Evolutionary conservation across 2,888 invertebrate species (phyloP).

Genomic region (Gymnoscelis rufifasciata): DNA sequence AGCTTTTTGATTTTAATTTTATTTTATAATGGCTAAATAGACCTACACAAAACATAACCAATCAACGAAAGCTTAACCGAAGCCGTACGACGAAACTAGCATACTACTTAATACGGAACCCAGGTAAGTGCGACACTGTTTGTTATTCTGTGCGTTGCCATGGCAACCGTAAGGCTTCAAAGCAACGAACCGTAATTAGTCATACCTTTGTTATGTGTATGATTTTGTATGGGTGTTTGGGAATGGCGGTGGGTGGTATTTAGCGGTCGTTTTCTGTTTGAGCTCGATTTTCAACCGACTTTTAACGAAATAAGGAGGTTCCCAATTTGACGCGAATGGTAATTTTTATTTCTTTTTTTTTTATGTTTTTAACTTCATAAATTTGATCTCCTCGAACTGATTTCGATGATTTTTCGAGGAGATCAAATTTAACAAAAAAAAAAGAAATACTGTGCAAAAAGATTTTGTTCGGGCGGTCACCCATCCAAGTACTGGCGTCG

Average conservation of each 20-base stretch:
- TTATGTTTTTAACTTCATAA: too few relatives aligned
- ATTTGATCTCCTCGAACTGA: too few relatives aligned
- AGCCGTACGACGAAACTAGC: constrained; percentile 3
- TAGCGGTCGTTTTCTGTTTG: background rate
- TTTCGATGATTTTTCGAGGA: too few relatives aligned
- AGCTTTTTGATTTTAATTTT: too few relatives aligned
- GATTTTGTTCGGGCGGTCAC: too few relatives aligned
- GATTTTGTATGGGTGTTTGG: background rate
- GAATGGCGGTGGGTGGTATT: background rate
- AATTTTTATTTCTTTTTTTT: too few relatives aligned
- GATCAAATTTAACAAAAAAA: too few relatives aligned
- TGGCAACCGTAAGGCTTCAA: constrained; percentile 11
- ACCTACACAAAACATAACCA: background rate
- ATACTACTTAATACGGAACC: background rate
- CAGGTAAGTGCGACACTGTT: background rate
- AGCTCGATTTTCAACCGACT: too few relatives aligned
- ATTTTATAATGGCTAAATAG: too few relatives aligned
- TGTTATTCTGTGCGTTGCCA: constrained; percentile 7
- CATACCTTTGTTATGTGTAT: constrained; percentile 2
- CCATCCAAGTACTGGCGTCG: too few relatives aligned
- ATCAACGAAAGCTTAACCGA: background rate
- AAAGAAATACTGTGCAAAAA: too few relatives aligned
- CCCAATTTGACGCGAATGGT: too few relatives aligned
- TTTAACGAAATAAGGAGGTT: background rate
- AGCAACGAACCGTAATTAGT: constrained; percentile 11